Evolutionary conservation across 2,888 invertebrate genomes (phyloP).

Genomic region (Drosophila kokeensis): DNA sequence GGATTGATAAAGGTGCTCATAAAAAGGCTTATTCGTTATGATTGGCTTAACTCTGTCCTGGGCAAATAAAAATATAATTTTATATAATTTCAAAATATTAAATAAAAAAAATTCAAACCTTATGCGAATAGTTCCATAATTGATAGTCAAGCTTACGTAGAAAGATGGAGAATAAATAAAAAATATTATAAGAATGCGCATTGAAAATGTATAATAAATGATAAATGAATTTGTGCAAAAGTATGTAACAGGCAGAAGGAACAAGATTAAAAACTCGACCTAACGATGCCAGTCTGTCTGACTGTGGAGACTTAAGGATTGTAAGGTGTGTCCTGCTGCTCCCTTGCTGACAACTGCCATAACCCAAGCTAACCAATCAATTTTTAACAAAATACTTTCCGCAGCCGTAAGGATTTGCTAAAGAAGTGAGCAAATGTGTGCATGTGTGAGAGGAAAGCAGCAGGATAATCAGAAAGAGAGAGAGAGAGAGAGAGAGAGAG

Average conservation of each 20-base stretch:
- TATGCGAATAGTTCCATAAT: not conserved
- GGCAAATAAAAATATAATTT: not conserved
- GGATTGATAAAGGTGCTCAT: not conserved
- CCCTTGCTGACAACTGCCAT: not conserved
- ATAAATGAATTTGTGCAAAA: not conserved
- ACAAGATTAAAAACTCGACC: not conserved
- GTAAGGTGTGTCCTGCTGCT: not conserved
- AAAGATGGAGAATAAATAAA: constrained; percentile 14
- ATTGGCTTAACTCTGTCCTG: not conserved
- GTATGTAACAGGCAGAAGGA: not conserved
- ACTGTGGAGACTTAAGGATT: not conserved
- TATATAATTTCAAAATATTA: not conserved
- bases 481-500: not conserved
- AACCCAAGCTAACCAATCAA: not conserved
- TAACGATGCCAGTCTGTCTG: too few species aligned
- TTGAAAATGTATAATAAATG: not conserved
- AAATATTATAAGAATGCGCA: not conserved
- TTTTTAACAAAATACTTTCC: not conserved
- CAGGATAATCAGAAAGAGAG: not conserved
- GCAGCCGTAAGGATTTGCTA: not conserved
- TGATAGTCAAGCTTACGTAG: constrained; percentile 34
- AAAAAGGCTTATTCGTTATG: not conserved
- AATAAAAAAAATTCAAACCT: not conserved
- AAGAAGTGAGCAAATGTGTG: not conserved
- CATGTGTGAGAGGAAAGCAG: not conserved